Evolutionary conservation across 2,888 invertebrate genomes (phyloP).

Genomic region (Heliothis peltigera): DNA sequence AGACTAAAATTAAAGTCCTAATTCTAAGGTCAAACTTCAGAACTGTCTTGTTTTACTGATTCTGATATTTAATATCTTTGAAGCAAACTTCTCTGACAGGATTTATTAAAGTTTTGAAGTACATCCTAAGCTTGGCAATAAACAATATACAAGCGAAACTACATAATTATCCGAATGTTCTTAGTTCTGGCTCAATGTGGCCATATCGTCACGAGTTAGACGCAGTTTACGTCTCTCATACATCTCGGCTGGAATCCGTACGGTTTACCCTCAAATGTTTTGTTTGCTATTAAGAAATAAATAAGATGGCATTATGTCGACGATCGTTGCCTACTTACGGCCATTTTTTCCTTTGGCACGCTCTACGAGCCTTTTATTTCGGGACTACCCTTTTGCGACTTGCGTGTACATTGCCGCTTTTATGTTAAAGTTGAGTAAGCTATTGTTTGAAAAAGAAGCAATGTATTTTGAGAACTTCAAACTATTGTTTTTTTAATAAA

Average conservation of each 20-base stretch:
- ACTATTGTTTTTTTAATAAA: conserved; percentile 36
- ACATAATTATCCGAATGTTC: conserved; percentile 21
- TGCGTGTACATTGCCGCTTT: conserved; percentile 50
- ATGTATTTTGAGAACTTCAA: conserved; percentile 47
- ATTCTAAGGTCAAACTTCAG: conserved; percentile 15
- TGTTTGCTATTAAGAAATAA: conserved; percentile 76
- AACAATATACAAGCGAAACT: conserved; percentile 28
- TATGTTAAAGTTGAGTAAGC: background rate
- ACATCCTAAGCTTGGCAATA: conserved; percentile 5
- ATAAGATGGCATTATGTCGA: conserved; percentile 72
- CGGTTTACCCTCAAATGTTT: conserved; percentile 65
- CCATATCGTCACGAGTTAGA: conserved; percentile 50
- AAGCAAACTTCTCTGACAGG: conserved; percentile 12
- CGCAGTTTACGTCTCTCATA: conserved; percentile 54
- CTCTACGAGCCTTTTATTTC: conserved; percentile 52
- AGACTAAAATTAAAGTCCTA: conserved; percentile 1
- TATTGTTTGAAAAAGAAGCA: conserved; percentile 35
- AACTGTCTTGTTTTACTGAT: conserved; percentile 13
- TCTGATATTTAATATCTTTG: conserved; percentile 36
- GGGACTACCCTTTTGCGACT: conserved; percentile 28
- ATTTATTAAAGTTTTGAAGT: conserved; percentile 30
- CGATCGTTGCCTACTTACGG: conserved; percentile 67
- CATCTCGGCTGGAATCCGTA: conserved; percentile 57
- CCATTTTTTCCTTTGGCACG: conserved; percentile 68
- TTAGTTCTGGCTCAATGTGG: conserved; percentile 39